Conservation (phyloP, 2,113 vertebrate species). For the Grantiella picta region DNA sequence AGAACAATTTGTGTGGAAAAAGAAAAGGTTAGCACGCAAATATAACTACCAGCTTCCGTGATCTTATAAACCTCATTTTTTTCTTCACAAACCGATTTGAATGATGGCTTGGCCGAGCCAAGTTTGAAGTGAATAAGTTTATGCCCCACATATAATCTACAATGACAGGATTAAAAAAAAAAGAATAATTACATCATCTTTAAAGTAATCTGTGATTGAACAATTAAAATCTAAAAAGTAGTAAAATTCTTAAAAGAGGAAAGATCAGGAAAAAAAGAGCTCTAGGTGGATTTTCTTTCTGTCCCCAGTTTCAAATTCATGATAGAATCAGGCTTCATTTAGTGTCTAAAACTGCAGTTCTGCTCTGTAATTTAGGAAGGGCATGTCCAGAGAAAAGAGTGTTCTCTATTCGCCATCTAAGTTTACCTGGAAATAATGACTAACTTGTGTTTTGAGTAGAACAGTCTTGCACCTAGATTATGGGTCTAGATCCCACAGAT, state of each 20-base stretch:
- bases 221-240: not conserved
- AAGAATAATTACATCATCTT: not conserved
- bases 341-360: not conserved
- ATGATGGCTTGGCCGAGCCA: not conserved
- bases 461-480: not conserved
- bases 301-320: not conserved
- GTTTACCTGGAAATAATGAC: not conserved
- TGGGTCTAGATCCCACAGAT: not conserved
- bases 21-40: not conserved
- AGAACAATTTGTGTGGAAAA: constrained; percentile 34
- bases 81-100: not conserved
- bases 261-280: not conserved
- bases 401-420: not conserved
- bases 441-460: not conserved
- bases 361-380: not conserved
- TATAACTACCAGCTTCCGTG: not conserved
- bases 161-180: not conserved
- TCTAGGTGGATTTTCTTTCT: not conserved
- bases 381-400: not conserved
- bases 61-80: not conserved
- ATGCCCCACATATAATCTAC: not conserved
- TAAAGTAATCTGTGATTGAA: not conserved
- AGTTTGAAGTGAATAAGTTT: not conserved
- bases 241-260: not conserved
- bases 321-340: not conserved